These are phyloP conservation scores for Clarias batrachus DNA, from an alignment of 2,113 vertebrate genomes.

Conservation along the genomic window DNA sequence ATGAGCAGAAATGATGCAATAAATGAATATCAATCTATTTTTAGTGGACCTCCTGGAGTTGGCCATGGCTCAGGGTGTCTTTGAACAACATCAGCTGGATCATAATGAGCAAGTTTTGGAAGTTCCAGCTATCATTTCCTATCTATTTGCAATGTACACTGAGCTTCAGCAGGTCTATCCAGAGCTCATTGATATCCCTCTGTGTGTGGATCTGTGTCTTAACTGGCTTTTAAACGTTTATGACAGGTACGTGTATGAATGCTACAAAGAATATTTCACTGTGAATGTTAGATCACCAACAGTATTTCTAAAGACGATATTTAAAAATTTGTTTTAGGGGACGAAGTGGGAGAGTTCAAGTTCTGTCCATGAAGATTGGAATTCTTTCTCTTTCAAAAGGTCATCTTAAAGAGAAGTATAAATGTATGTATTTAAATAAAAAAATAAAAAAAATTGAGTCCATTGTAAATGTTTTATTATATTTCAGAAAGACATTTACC, in stretches of 20 bases:
- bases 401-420: conserved; percentile 94
- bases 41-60: conserved; percentile 92
- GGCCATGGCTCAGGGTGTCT: conserved; percentile 84
- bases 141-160: conserved; percentile 88
- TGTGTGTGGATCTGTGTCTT: conserved; percentile 95
- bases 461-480: too few relatives aligned
- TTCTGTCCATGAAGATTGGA: conserved; percentile 92
- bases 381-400: conserved; percentile 94
- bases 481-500: neutral
- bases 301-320: neutral
- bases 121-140: conserved; percentile 88
- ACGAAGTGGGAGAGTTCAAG: conserved; percentile 91
- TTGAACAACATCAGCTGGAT: conserved; percentile 86
- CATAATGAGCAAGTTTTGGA: conserved; percentile 87
- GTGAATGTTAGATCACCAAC: neutral
- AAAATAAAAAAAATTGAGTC: too few relatives aligned
- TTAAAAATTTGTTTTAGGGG: conserved; percentile 69
- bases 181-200: conserved; percentile 89
- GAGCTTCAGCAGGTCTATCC: conserved; percentile 91
- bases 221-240: conserved; percentile 98
- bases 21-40: conserved; percentile 36
- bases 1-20: conserved; percentile 39
- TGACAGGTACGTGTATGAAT: conserved; percentile 81
- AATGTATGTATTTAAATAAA: conserved; percentile 89
- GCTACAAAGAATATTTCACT: neutral